Evolutionary conservation across 1,140 invertebrate species (phyloP).

Genomic region (Lordiphosa clarofinis): DNA sequence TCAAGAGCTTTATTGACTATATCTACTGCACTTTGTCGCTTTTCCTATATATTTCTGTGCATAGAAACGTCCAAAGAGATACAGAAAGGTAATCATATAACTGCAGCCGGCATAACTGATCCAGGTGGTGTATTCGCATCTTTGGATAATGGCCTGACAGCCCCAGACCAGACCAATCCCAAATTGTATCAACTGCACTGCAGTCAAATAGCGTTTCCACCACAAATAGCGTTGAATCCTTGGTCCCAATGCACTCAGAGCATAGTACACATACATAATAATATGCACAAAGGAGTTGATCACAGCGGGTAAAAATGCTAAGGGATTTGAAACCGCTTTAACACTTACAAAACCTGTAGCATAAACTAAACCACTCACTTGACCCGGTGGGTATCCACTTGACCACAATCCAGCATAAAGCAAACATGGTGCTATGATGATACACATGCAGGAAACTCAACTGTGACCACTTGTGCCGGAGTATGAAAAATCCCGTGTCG

Average conservation of each 20-base stretch:
- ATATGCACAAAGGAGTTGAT: conserved; percentile 95
- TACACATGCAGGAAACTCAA: conserved; percentile 94
- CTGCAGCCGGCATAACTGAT: conserved; percentile 29
- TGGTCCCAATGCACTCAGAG: conserved; percentile 90
- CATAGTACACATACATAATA: conserved; percentile 96
- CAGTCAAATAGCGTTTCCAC: conserved; percentile 97
- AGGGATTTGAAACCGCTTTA: not conserved
- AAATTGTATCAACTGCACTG: conserved; percentile 84
- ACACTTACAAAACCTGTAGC: no score
- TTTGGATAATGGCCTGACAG: conserved; percentile 21
- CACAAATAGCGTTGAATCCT: conserved; percentile 89
- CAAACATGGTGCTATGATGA: conserved; percentile 95
- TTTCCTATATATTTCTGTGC: conserved; percentile 29
- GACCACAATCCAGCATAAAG: conserved; percentile 96
- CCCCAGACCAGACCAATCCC: conserved; percentile 50
- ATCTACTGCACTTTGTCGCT: conserved; percentile 1
- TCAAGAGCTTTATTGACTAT: conserved; percentile 2
- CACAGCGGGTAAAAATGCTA: conserved; percentile 92
- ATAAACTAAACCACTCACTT: conserved; percentile 82
- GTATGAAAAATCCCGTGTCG: conserved; percentile 95
- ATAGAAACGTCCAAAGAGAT: conserved; percentile 65
- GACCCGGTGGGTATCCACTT: conserved; percentile 98
- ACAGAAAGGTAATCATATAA: conserved; percentile 59
- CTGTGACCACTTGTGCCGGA: conserved; percentile 93
- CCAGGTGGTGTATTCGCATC: conserved; percentile 49